Base-by-base conservation (phyloP, 2,888 invertebrate genomes). In the Drosophila subsilvestris region DNA sequence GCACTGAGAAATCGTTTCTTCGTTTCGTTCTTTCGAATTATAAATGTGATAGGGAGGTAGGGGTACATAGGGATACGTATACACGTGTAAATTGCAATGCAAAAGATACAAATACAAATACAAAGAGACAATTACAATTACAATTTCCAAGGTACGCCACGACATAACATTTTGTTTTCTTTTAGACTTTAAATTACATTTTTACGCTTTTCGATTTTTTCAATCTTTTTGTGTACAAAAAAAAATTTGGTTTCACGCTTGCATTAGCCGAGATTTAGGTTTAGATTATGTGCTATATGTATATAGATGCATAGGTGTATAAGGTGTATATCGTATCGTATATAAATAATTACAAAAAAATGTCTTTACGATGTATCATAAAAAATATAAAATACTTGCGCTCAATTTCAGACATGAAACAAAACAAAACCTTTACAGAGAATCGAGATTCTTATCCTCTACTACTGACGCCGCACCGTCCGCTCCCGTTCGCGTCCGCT, bases 401-500 rank as follows among this genome's bases (percentile, higher is more conserved):
- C 59, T 22, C 22, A 22, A 4, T 22, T 22, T 22, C 22, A 22
- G 22, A 22, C 22, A 22, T 3, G 22, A 2, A 4, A 22, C 3
- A 22, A 20, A 47, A 60, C 27, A 47, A 62, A 32, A 58, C 50
- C 79, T 96, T 95, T 59, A 65, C 65, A 65, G 44, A 32, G 7
- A 3, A 20, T 3, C 8, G 22, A 4, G 49, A n/a, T 12, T 14
- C 27, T 4, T 9, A 5, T n/a, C 20, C 17, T 20, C 48, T 7
- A 14, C 73, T 89, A 91, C 79, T 92, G 91, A 4, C 93, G 90
- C 77, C 93, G 87, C 67, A 93, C 92, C n/a, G 93, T 93, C 73
- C 95, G 92, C 89, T 95, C 95, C 43, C 95, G 93, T 14, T 85
- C 84, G 9, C 88, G 67, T 2, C 84, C 84, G 75, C 95, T 95